Base-by-base conservation (phyloP, 2,888 invertebrate species). In the Himalopsyche kuldschensis region DNA sequence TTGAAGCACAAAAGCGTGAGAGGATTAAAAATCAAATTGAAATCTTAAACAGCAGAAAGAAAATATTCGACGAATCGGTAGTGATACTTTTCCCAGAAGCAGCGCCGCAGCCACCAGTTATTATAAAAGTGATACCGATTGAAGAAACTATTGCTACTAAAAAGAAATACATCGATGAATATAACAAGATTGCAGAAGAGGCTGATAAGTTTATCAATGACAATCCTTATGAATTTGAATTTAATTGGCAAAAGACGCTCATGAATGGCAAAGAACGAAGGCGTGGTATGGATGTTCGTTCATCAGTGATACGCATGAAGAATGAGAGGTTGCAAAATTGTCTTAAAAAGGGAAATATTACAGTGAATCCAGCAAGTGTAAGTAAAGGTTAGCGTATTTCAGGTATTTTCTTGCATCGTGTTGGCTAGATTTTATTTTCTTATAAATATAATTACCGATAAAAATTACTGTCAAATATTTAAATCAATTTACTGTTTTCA, bases 31-130 rank as follows among this genome's bases (percentile, higher is more conserved):
- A 93, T 88, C 93, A 94, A 89, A 89, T 91, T 30, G 91, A 92
- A 79, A 91, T 92, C 35, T 90, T 94, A 89, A 92, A 91, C 87
- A 91, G 92, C 86, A 93, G 93, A 84, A 92, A 93, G 85, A 90
- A 90, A 5, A 93, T 95, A 86, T 95, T 95, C 87, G 93, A 94
- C 86, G 94, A 95, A 55, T 93, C 94, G 0, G 92, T 95, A 0
- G 92, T 92, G 10, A 92, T 92, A 84, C 88, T 94, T 17, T 94
- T 94, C 87, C 94, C 94, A 0, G 93, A 94, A 87, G 92, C 93
- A 41, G 90, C 93, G 47, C 91, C 91, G 86, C 91, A 91, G 86
- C 89, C 90, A 86, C 89, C 89, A 24, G 89, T 90, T 86, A 88
- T 89, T 4, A 90, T 91, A 78, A 90, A 90, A 35, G 90, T 92